A percentile compares a stretch with the other conserved stretches of the same genome.
Conservation (phyloP, 2,888 invertebrate genomes). For the Troilus luridus region DNA sequence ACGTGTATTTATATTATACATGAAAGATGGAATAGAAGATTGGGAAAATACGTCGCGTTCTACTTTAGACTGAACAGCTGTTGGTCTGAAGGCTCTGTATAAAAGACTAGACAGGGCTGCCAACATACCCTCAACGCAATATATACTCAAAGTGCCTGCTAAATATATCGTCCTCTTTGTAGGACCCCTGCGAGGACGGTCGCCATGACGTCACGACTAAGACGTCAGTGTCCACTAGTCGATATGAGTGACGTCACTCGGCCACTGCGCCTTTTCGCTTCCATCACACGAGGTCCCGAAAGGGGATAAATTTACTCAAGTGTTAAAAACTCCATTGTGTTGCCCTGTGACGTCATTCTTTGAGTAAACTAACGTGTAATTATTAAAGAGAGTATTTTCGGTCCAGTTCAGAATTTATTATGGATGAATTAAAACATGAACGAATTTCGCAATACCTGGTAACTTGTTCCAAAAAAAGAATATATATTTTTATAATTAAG, state of each 20-base stretch:
- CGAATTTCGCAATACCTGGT: too few relatives aligned
- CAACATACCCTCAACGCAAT: constrained; percentile 1
- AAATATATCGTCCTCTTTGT: constrained; percentile 14
- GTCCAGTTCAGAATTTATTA: not conserved
- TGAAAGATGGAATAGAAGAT: not conserved
- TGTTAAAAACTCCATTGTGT: not conserved
- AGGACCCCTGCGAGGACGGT: not conserved
- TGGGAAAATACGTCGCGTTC: not conserved
- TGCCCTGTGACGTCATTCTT: not conserved
- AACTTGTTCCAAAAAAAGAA: not conserved
- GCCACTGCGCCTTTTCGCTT: not conserved
- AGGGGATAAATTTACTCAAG: not conserved
- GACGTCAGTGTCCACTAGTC: not conserved
- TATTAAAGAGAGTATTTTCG: not conserved
- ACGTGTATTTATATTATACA: not conserved
- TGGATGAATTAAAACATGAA: not conserved
- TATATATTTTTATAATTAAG: not conserved
- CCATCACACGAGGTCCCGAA: not conserved
- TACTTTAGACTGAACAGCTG: not conserved
- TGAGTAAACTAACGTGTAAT: not conserved
- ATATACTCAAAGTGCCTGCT: not conserved
- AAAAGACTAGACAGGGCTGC: not conserved
- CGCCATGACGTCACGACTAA: not conserved
- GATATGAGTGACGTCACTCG: not conserved
- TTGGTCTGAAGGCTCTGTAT: not conserved